Evolutionary conservation across 1,140 invertebrate genomes (phyloP).

Genomic region (Leptinotarsa texana): DNA sequence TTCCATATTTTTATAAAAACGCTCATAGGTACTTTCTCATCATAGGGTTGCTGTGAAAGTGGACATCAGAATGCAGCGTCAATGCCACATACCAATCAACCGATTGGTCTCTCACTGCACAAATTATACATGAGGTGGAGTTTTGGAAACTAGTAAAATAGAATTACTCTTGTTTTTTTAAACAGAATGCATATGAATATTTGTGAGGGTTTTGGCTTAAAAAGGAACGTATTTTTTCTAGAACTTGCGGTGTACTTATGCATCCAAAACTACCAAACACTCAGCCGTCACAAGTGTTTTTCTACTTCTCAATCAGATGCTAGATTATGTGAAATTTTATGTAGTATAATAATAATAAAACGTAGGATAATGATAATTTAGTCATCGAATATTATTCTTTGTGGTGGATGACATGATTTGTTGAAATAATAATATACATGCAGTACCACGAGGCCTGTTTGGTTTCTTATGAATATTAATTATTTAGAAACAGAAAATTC

Average conservation of each 20-base stretch:
- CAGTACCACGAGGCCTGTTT: no score
- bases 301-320: no score
- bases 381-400: no score
- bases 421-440: no score
- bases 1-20: constrained; percentile 7
- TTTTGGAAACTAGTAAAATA: constrained; percentile 43
- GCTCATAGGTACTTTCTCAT: constrained; percentile 55
- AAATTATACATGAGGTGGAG: constrained; percentile 45
- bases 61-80: constrained; percentile 47
- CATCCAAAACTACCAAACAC: background rate
- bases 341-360: no score
- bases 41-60: constrained; percentile 52
- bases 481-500: no score
- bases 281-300: no score
- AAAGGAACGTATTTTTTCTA: background rate
- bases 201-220: constrained; percentile 9
- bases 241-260: background rate
- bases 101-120: constrained; percentile 44
- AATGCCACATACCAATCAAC: constrained; percentile 45
- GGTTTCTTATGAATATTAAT: no score
- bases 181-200: background rate
- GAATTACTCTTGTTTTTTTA: constrained; percentile 29
- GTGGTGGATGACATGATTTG: no score
- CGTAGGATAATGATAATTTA: no score
- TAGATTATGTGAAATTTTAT: no score